A percentile compares a stretch with the other conserved stretches of the same genome.
Conservation (phyloP, 2,113 vertebrate genomes). For the Amblyopsis rosae region DNA sequence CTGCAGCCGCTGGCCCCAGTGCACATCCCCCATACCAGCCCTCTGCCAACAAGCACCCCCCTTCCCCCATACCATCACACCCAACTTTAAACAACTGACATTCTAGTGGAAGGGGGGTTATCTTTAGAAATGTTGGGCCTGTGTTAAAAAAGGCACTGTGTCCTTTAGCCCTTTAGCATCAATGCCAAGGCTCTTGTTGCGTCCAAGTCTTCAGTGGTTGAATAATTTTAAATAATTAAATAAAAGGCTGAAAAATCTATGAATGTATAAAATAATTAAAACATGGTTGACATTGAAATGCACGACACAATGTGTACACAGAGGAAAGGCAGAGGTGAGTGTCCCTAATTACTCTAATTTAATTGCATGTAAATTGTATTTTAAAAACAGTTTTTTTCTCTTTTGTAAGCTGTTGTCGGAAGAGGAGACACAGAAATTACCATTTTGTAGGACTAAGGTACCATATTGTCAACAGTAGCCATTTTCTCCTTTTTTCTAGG, state of each 20-base stretch:
- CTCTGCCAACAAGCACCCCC: constrained; percentile 19
- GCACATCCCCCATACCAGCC: neutral
- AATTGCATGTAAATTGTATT: constrained; percentile 79
- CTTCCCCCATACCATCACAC: neutral
- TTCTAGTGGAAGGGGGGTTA: neutral
- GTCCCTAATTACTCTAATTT: constrained; percentile 75
- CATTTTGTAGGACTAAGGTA: constrained; percentile 23
- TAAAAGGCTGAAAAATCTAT: constrained; percentile 25
- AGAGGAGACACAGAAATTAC: constrained; percentile 13
- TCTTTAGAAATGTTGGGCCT: neutral
- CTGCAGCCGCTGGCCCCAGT: constrained; percentile 76
- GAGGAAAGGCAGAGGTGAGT: constrained; percentile 69
- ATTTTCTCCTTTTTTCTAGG: neutral
- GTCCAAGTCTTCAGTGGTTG: too few relatives aligned
- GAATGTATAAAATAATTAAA: constrained; percentile 55
- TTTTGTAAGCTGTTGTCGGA: constrained; percentile 17
- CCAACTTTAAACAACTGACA: constrained; percentile 1
- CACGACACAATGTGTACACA: constrained; percentile 60
- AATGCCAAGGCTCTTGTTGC: too few relatives aligned
- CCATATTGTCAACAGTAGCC: neutral
- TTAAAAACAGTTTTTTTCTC: constrained; percentile 42
- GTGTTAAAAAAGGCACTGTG: too few relatives aligned
- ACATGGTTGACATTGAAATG: constrained; percentile 70
- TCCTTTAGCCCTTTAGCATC: too few relatives aligned
- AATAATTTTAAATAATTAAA: constrained; percentile 14